These are phyloP conservation scores for Carlito syrichta DNA, from an alignment of 2,113 vertebrate genomes.

Conservation along the genomic window DNA sequence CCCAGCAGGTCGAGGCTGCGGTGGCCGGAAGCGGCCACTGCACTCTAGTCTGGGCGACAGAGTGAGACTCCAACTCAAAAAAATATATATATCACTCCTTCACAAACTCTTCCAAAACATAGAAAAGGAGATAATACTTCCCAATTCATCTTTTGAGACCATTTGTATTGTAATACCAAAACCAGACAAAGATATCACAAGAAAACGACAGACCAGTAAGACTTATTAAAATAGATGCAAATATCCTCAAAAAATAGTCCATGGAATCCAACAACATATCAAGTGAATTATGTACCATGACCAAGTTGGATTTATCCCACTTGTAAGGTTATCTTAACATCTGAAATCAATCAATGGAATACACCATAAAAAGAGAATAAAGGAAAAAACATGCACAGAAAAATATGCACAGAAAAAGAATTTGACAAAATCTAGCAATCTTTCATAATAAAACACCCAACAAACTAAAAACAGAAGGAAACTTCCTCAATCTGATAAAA, in stretches of 20 bases:
- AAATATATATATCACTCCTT: background rate
- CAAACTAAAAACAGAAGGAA: conserved; percentile 2
- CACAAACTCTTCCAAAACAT: background rate
- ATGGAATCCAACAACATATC: background rate
- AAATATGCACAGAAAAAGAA: background rate
- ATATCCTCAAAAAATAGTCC: background rate
- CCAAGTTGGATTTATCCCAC: background rate
- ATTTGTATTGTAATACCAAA: background rate
- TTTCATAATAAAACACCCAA: background rate
- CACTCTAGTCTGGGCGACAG: too few relatives aligned
- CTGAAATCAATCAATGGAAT: conserved; percentile 11
- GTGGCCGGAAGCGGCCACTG: too few relatives aligned
- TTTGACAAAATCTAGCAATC: background rate
- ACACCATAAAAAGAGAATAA: background rate
- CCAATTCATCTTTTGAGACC: background rate
- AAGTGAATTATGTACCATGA: background rate
- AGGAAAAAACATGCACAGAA: background rate
- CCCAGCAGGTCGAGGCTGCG: too few relatives aligned
- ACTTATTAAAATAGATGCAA: background rate
- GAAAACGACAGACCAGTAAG: background rate
- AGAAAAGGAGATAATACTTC: background rate
- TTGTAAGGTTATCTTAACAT: background rate
- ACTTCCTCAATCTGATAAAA: background rate
- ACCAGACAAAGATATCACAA: background rate
- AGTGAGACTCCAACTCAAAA: too few relatives aligned